These are phyloP conservation scores for Hydractinia symbiolongicarpus DNA, from an alignment of 30 jellyfish, hydroid and myxozoan genomes.

Conservation along the genomic window DNA sequence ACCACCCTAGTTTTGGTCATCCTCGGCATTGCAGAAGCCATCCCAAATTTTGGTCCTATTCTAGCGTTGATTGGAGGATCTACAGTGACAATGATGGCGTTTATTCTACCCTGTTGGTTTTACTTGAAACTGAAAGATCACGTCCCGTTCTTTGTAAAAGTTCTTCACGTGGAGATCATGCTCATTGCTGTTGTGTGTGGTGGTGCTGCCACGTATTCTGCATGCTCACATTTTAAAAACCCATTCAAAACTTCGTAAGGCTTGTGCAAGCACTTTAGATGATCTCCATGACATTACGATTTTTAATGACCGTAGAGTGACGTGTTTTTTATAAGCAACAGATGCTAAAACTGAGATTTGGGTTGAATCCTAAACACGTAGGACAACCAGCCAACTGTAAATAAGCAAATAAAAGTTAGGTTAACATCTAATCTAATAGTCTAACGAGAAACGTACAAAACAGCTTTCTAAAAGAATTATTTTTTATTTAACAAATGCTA, in stretches of 20 bases:
- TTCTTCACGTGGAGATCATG: conserved; percentile 63
- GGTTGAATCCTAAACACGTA: no score
- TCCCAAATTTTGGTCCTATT: conserved; percentile 80
- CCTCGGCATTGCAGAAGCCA: conserved; percentile 82
- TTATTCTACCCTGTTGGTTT: conserved; percentile 69
- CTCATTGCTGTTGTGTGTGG: conserved; percentile 65
- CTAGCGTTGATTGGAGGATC: conserved; percentile 83
- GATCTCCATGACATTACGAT: no score
- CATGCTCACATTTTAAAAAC: conserved; percentile 37
- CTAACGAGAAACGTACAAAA: no score
- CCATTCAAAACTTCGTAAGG: conserved; percentile 25
- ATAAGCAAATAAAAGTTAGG: no score
- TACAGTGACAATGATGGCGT: conserved; percentile 90
- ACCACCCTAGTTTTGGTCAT: conserved; percentile 37
- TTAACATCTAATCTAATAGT: no score
- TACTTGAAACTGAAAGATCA: conserved; percentile 37
- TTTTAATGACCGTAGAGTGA: no score
- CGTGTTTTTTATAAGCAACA: no score
- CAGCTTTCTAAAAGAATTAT: no score
- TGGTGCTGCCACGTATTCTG: conserved; percentile 73
- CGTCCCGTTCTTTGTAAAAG: conserved; percentile 48
- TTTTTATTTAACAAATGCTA: no score
- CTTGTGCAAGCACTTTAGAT: no score
- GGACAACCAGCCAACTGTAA: no score
- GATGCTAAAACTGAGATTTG: no score